Percentiles rank a stretch among this genome's conserved stretches.
These are phyloP conservation scores for Drosophila triauraria DNA, from an alignment of 1,140 invertebrate species.

Conservation along the genomic window DNA sequence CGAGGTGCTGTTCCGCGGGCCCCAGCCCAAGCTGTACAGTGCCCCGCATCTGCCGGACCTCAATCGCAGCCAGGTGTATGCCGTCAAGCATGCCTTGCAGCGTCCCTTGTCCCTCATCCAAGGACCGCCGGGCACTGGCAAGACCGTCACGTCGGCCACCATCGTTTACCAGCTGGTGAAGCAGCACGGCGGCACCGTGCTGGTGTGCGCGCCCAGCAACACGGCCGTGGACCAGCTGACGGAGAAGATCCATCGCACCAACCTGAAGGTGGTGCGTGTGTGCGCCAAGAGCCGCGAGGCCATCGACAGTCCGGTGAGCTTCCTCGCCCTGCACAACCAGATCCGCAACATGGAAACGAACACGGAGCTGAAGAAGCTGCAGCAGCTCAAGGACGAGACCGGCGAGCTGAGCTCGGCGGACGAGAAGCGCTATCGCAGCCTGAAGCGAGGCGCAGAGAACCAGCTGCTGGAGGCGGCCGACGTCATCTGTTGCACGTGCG, in stretches of 20 bases:
- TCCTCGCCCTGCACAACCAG: constrained; percentile 98
- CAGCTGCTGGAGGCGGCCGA: constrained; percentile 98
- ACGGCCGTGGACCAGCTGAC: constrained; percentile 99
- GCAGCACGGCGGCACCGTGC: constrained; percentile 96
- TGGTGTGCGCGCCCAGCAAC: constrained; percentile 99
- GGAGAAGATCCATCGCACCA: constrained; percentile 99
- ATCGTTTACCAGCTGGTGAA: constrained; percentile 99
- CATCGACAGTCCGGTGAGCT: constrained; percentile 98
- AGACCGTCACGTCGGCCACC: constrained; percentile 99
- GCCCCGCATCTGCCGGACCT: constrained; percentile 98
- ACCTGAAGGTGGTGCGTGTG: constrained; percentile 97
- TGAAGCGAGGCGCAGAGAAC: constrained; percentile 97
- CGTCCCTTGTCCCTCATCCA: constrained; percentile 98
- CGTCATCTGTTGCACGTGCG: constrained; percentile 99
- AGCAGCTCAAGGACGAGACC: constrained; percentile 98
- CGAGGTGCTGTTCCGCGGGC: constrained; percentile 94
- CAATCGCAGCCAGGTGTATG: constrained; percentile 98
- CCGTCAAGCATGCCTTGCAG: constrained; percentile 99
- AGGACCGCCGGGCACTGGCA: constrained; percentile 95
- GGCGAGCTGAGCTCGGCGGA: constrained; percentile 97
- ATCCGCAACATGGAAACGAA: constrained; percentile 97
- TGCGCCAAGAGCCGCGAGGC: constrained; percentile 99
- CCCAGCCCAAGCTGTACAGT: constrained; percentile 97
- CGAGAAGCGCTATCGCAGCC: constrained; percentile 96
- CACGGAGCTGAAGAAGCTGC: constrained; percentile 96